Percentiles rank a stretch among this genome's conserved stretches.
phyloP scores from a whole-genome alignment of 2,888 invertebrate species.

The Galerucella nymphaeae region DNA sequence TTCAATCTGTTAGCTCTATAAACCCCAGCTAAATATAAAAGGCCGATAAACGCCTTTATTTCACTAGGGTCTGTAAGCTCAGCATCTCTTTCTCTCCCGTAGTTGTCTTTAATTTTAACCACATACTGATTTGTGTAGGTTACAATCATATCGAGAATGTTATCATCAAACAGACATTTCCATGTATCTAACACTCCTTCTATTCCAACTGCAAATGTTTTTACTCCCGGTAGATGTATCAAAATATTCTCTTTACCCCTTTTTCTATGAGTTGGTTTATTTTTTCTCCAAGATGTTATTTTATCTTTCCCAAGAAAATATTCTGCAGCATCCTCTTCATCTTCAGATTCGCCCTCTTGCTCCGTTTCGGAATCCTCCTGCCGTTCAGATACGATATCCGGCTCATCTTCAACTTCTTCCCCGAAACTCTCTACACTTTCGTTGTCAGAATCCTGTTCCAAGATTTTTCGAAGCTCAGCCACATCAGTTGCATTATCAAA shows the following conservation, averaged over 20 bases:
- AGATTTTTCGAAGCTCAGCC: no score
- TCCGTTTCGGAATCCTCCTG: neutral
- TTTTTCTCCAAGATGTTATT: neutral
- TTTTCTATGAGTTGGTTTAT: conserved; percentile 5
- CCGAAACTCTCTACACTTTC: conserved; percentile 1
- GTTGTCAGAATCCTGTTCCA: conserved; percentile 6
- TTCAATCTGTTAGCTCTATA: conserved; percentile 46
- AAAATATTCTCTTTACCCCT: neutral
- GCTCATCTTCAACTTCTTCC: neutral
- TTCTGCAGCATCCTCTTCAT: no score
- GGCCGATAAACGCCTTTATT: conserved; percentile 53
- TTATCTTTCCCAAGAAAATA: no score
- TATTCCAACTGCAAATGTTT: conserved; percentile 6
- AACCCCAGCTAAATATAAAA: conserved; percentile 52
- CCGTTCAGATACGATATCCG: neutral
- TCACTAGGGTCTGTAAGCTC: conserved; percentile 48
- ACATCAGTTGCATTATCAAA: no score
- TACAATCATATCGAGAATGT: conserved; percentile 43
- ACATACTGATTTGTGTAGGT: conserved; percentile 50
- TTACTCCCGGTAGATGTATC: conserved; percentile 4
- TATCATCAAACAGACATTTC: conserved; percentile 7
- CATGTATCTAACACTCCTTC: conserved; percentile 1
- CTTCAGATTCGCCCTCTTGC: no score
- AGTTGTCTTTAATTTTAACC: conserved; percentile 39
- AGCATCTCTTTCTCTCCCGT: conserved; percentile 40